Conservation (phyloP, 1,140 invertebrate genomes). For the Luehdorfia chinensis region DNA sequence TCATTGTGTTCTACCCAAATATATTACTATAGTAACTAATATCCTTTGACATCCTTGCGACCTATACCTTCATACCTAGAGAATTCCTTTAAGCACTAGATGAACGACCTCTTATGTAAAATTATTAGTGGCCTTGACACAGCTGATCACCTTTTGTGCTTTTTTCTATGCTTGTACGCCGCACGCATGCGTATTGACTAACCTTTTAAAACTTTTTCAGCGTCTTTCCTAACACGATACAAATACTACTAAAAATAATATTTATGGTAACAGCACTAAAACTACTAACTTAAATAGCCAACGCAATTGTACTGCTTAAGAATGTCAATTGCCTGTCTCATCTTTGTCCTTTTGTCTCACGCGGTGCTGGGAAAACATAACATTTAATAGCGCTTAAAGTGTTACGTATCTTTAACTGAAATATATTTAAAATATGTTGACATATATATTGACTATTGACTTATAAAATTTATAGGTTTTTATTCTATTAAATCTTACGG, state of each 20-base stretch:
- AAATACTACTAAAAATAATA: conserved; percentile 37
- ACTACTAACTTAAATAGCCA: conserved; percentile 11
- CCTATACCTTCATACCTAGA: too few species aligned
- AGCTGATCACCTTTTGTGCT: conserved; percentile 60
- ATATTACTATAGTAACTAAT: too few species aligned
- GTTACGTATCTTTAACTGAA: too few species aligned
- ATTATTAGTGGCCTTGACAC: conserved; percentile 49
- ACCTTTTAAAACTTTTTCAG: conserved; percentile 69
- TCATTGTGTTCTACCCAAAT: too few species aligned
- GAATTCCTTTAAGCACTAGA: conserved; percentile 25
- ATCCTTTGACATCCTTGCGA: too few species aligned
- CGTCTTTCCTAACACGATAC: conserved; percentile 57
- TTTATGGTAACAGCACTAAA: conserved; percentile 24
- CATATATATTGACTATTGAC: too few species aligned
- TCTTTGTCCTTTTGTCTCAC: conserved; percentile 28
- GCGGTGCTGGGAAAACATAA: conserved; percentile 20
- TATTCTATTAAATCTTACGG: too few species aligned
- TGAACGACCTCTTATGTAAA: conserved; percentile 16
- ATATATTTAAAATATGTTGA: too few species aligned
- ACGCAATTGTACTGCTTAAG: conserved; percentile 2
- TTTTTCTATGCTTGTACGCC: conserved; percentile 58
- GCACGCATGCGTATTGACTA: conserved; percentile 71
- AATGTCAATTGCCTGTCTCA: conserved; percentile 40
- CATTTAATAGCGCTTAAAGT: too few species aligned
- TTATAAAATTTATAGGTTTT: too few species aligned